These are phyloP conservation scores for Zonitis immaculata DNA, from an alignment of 2,888 invertebrate species.

Conservation along the genomic window DNA sequence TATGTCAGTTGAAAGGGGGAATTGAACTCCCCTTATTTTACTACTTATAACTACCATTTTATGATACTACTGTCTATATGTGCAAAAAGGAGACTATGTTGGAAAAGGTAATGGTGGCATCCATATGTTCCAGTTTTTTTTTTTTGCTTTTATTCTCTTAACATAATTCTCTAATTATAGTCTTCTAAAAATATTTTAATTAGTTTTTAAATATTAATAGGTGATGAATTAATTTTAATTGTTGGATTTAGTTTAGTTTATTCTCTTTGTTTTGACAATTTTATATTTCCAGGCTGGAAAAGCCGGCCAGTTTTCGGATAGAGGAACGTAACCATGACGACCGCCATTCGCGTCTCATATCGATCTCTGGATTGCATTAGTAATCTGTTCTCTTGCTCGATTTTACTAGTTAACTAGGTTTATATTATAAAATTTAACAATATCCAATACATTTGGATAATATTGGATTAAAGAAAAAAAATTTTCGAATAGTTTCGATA, in stretches of 20 bases:
- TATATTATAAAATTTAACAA: neutral
- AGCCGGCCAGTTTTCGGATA: constrained; percentile 29
- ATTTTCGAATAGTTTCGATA: neutral
- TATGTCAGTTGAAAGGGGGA: neutral
- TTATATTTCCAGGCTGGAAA: neutral
- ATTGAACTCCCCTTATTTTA: neutral
- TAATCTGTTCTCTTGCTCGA: neutral
- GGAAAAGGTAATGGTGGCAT: constrained; percentile 1
- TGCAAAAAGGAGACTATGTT: neutral
- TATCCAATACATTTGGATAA: neutral
- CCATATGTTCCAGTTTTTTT: neutral
- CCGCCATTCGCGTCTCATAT: constrained; percentile 34
- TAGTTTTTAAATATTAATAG: too few relatives aligned
- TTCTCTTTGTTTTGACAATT: neutral
- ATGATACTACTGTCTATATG: neutral
- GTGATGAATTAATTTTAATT: neutral
- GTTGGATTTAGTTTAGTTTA: neutral
- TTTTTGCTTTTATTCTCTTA: neutral
- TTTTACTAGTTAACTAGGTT: neutral
- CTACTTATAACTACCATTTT: neutral
- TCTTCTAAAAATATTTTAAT: too few relatives aligned
- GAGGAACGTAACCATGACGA: constrained; percentile 29
- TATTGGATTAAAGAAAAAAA: neutral
- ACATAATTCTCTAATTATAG: too few relatives aligned
- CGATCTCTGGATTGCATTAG: constrained; percentile 24